These are phyloP conservation scores for Eumaeus atala DNA, from an alignment of 1,140 invertebrate species.

Conservation along the genomic window DNA sequence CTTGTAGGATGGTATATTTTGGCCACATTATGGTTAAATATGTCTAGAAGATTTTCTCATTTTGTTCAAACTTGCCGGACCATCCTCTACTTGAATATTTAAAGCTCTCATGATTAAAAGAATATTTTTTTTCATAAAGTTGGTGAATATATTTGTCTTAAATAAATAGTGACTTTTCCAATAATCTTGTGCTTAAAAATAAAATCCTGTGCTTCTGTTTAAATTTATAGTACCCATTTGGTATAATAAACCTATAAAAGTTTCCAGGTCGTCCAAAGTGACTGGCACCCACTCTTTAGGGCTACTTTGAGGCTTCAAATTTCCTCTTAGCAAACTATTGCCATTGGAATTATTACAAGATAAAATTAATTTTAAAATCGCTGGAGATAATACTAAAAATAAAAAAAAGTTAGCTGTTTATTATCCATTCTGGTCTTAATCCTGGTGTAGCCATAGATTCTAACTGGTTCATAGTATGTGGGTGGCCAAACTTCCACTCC, in stretches of 20 bases:
- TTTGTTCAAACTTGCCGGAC: constrained; percentile 18
- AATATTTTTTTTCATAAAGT: constrained; percentile 11
- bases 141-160: constrained; percentile 11
- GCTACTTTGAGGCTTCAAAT: constrained; percentile 7
- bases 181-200: too few relatives aligned
- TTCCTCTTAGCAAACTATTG: constrained; percentile 9
- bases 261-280: constrained; percentile 11
- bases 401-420: constrained; percentile 11
- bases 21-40: constrained; percentile 18
- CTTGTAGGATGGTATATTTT: constrained; percentile 19
- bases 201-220: constrained; percentile 2
- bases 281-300: constrained; percentile 11
- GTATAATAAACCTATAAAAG: constrained; percentile 5
- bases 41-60: constrained; percentile 17
- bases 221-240: too few relatives aligned
- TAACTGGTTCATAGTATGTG: too few relatives aligned
- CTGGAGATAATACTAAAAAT: constrained; percentile 15
- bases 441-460: too few relatives aligned
- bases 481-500: too few relatives aligned
- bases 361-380: constrained; percentile 13
- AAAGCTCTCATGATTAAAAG: constrained; percentile 12
- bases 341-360: constrained; percentile 8
- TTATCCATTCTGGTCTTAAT: too few relatives aligned
- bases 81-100: constrained; percentile 9
- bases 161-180: constrained; percentile 13